Conservation (phyloP, 2,888 invertebrate species). For the Tenthredo distinguenda region DNA sequence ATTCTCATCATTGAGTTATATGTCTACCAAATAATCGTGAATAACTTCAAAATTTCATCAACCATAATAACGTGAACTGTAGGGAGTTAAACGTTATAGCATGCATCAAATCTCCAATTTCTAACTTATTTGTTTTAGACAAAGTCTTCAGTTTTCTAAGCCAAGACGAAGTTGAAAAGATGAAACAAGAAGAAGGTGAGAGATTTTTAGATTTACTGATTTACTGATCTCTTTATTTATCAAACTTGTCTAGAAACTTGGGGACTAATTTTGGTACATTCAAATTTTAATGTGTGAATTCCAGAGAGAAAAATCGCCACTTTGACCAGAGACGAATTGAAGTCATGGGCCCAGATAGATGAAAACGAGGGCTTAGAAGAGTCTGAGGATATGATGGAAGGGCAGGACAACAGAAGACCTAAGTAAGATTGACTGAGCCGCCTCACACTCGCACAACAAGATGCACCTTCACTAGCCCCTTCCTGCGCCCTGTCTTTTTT, state of each 20-base stretch:
- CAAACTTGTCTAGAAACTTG: background rate
- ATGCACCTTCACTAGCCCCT: constrained; percentile 48
- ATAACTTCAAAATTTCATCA: constrained; percentile 42
- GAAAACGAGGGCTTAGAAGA: constrained; percentile 80
- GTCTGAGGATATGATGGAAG: constrained; percentile 71
- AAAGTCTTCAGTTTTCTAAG: constrained; percentile 96
- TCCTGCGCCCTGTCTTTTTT: constrained; percentile 49
- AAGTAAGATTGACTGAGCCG: constrained; percentile 70
- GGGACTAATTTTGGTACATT: background rate
- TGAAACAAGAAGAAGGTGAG: constrained; percentile 92
- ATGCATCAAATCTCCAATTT: constrained; percentile 50
- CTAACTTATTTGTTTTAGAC: constrained; percentile 80
- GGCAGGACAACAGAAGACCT: constrained; percentile 74
- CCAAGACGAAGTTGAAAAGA: constrained; percentile 95
- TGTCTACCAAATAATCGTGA: background rate
- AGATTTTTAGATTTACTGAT: constrained; percentile 38
- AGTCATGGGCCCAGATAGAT: constrained; percentile 80
- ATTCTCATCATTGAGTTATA: background rate
- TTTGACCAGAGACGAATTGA: constrained; percentile 84
- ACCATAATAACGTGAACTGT: background rate
- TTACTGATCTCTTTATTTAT: background rate
- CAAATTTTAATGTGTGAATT: constrained; percentile 49
- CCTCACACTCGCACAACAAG: constrained; percentile 49
- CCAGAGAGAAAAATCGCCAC: constrained; percentile 90
- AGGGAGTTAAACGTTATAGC: background rate